These are phyloP conservation scores for Nebria brevicollis DNA, from an alignment of 2,888 invertebrate species.

Conservation along the genomic window DNA sequence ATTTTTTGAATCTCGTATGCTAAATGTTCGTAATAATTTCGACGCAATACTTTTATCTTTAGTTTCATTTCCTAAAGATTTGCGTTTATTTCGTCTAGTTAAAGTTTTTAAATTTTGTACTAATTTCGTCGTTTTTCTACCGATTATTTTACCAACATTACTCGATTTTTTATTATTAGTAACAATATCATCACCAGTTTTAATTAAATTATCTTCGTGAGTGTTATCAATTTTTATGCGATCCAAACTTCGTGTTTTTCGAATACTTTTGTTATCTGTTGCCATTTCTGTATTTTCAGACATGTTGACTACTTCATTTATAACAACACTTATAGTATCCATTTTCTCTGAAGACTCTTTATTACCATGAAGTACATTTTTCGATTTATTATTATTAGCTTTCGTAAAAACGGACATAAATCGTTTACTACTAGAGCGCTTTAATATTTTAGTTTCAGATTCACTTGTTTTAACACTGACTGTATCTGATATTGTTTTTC, in stretches of 20 bases:
- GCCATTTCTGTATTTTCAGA: conserved; percentile 14
- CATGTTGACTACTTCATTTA: conserved; percentile 30
- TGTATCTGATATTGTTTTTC: conserved; percentile 29
- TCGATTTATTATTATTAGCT: conserved; percentile 37
- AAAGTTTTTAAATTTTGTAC: conserved; percentile 37
- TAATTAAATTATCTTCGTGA: conserved; percentile 47
- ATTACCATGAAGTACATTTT: too few relatives aligned
- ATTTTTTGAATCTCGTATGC: conserved; percentile 30
- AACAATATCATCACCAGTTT: conserved; percentile 51
- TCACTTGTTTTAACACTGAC: conserved; percentile 17
- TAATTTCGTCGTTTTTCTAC: conserved; percentile 37
- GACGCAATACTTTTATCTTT: conserved; percentile 32
- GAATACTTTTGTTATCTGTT: conserved; percentile 10
- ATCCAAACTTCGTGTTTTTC: conserved; percentile 35
- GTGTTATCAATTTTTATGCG: conserved; percentile 25
- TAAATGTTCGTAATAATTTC: conserved; percentile 36
- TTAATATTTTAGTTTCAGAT: conserved; percentile 20
- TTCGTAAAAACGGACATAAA: conserved; percentile 36
- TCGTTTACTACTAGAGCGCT: conserved; percentile 34
- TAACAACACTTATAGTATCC: conserved; percentile 31
- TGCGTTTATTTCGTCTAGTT: conserved; percentile 23
- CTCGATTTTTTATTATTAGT: conserved; percentile 27
- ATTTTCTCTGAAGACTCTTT: conserved; percentile 19
- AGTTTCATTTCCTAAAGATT: conserved; percentile 19
- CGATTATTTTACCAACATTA: conserved; percentile 22